Evolutionary conservation across 2,113 vertebrate genomes (phyloP), one percentile per base, ranked within the genome.

Genomic region (Thalassoma bifasciatum): DNA sequence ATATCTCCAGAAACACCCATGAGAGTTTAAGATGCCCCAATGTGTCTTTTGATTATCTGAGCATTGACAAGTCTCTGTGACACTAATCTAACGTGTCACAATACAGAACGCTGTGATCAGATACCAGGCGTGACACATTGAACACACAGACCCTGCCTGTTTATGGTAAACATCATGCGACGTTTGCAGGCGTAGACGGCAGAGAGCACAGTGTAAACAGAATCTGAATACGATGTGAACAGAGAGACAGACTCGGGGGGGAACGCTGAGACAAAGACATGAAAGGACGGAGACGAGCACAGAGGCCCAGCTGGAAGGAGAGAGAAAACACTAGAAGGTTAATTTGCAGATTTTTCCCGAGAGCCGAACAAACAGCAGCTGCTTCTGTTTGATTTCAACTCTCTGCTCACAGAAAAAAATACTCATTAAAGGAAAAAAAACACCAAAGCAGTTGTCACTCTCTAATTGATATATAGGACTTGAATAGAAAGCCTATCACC

Each of bases 351-450:
- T 86, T 80, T 84, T 78, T 81, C 78, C 65, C 17, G 69, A 81
- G 83, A 86, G 67, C 79, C 60, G 4, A 77, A 79, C 77, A 87
- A 85, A 87, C 75, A 89, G 58, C 83, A 87, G 85, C 88, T 87
- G 80, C 77, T 72, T 79, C 66, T 84, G 83, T 87, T 84, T 85
- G 83, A 82, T 84, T 82, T 77, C 12, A 61, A 77, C 56, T 72
- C 57, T 75, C 51, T 21, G 66, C 50, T 63, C 7, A 8, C n/a
- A 52, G 22, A 65, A 68, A 52, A 52, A 68, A 56, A 74, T 10
- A 34, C 10, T 82, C 38, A 75, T 72, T 42, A 52, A 30, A 37
- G 42, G 17, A 14, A 42, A 23, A 59, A 40, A 30, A 56, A 42
- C 13, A 13, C 11, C 13, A 51, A 57, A 34, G 10, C 17, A 21